These are phyloP conservation scores for Epicauta chinensis DNA, from an alignment of 1,140 invertebrate genomes.

Conservation along the genomic window DNA sequence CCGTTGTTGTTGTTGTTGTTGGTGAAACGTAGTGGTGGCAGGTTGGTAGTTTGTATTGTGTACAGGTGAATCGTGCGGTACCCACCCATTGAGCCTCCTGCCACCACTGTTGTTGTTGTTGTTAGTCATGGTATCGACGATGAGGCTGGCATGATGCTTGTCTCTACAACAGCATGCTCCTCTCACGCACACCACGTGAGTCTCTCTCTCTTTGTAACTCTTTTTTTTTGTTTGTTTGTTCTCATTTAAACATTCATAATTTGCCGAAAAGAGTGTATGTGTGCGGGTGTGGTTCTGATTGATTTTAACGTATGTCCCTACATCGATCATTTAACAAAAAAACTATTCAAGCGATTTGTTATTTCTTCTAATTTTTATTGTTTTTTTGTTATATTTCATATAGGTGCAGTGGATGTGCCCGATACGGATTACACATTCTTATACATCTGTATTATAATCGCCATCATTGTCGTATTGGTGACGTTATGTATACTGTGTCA, in stretches of 20 bases:
- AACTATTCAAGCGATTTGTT: too few relatives aligned
- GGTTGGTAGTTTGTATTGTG: constrained; percentile 21
- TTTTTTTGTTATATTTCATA: constrained; percentile 1
- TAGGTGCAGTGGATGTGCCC: constrained; percentile 46
- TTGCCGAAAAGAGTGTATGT: too few relatives aligned
- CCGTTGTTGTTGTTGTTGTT: background rate
- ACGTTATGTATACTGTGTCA: constrained; percentile 39
- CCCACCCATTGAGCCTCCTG: constrained; percentile 33
- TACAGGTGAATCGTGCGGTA: constrained; percentile 38
- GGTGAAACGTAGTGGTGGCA: constrained; percentile 16
- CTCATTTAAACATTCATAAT: too few relatives aligned
- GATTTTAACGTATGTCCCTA: too few relatives aligned
- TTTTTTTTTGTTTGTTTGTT: background rate
- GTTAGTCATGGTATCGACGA: constrained; percentile 17
- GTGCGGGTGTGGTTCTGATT: too few relatives aligned
- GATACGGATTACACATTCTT: constrained; percentile 48
- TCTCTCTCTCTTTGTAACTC: constrained; percentile 30
- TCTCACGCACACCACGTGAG: constrained; percentile 32
- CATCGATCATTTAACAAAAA: too few relatives aligned
- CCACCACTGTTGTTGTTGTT: constrained; percentile 37
- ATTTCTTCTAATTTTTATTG: too few relatives aligned
- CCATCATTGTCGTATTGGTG: constrained; percentile 38
- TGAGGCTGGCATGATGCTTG: constrained; percentile 32
- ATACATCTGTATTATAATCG: constrained; percentile 46
- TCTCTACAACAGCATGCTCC: too few relatives aligned